Evolutionary conservation across 2,888 invertebrate genomes (phyloP).

Genomic region (Ypsolopha scabrella): DNA sequence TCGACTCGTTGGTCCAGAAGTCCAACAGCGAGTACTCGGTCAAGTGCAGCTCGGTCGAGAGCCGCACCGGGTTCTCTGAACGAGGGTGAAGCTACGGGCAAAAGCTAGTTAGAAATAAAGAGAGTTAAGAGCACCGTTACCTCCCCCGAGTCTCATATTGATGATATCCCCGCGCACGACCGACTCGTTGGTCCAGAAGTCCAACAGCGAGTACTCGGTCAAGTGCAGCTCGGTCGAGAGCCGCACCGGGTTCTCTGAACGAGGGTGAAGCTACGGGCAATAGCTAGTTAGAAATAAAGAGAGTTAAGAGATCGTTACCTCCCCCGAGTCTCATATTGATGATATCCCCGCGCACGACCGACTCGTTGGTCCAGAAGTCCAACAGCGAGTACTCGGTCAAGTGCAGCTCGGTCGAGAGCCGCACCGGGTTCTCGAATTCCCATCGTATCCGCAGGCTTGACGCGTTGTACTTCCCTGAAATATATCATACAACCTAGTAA

Average conservation of each 20-base stretch:
- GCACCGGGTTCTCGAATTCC: conserved; percentile 80
- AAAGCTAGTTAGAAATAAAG: too few relatives aligned
- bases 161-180: conserved; percentile 76
- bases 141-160: conserved; percentile 77
- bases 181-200: conserved; percentile 78
- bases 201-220: conserved; percentile 82
- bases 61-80: too few relatives aligned
- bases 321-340: conserved; percentile 78
- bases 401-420: conserved; percentile 81
- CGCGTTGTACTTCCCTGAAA: conserved; percentile 85
- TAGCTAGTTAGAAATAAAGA: too few relatives aligned
- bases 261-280: too few relatives aligned
- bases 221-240: conserved; percentile 82
- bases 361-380: conserved; percentile 78
- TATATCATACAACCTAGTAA: neutral
- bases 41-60: conserved; percentile 81
- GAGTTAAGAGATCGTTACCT: conserved; percentile 6
- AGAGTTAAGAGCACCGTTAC: too few relatives aligned
- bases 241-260: conserved; percentile 75
- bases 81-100: too few relatives aligned
- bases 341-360: conserved; percentile 76
- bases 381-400: conserved; percentile 84
- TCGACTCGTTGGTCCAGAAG: conserved; percentile 78
- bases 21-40: conserved; percentile 83
- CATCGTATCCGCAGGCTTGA: conserved; percentile 80